Conservation (phyloP, 2,888 invertebrate species). For the Vanessa cardui region DNA sequence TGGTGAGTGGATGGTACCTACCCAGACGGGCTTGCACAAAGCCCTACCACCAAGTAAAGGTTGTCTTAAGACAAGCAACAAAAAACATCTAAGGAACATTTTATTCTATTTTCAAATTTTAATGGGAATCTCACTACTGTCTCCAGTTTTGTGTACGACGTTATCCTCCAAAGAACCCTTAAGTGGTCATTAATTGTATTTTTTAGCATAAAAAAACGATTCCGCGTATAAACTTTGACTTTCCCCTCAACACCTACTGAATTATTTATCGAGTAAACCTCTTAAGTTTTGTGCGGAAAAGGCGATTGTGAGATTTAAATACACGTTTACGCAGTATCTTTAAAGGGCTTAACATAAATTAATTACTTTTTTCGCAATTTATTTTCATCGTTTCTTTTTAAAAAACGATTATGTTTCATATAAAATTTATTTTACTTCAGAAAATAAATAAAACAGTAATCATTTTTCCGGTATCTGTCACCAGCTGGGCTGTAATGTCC, state of each 20-base stretch:
- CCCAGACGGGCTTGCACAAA: no score
- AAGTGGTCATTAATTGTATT: constrained; percentile 51
- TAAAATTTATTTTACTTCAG: no score
- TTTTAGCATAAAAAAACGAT: constrained; percentile 58
- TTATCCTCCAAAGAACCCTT: constrained; percentile 16
- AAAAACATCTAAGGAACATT: not conserved
- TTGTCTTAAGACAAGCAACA: no score
- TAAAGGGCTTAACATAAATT: constrained; percentile 18
- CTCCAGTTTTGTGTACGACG: not conserved
- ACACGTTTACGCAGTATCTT: constrained; percentile 30
- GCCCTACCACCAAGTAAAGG: no score
- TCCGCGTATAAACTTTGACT: constrained; percentile 60
- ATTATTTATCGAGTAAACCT: constrained; percentile 67
- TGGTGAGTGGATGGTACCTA: no score
- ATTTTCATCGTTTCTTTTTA: constrained; percentile 5
- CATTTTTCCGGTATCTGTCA: not conserved
- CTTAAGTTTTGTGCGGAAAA: constrained; percentile 53
- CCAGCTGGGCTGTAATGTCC: no score
- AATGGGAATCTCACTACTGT: not conserved
- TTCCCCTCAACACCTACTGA: constrained; percentile 57
- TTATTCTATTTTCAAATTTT: not conserved
- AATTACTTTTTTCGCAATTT: constrained; percentile 10
- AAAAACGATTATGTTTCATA: not conserved
- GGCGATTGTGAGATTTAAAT: constrained; percentile 42
- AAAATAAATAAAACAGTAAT: no score